Conservation (phyloP, 2,888 invertebrate species). For the Parasteatoda lunata region DNA sequence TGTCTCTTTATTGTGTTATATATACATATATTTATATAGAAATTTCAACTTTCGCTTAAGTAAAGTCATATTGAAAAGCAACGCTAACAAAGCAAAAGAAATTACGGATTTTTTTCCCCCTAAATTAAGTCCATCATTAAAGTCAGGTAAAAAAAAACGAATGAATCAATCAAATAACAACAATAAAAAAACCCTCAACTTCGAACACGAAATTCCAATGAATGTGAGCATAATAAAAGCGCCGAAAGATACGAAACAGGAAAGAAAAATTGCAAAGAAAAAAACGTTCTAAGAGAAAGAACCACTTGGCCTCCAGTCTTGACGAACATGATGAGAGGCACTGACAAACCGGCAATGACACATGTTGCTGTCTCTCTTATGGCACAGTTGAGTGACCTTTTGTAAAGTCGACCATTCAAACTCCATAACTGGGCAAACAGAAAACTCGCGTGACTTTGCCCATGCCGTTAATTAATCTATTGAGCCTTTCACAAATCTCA, state of each 20-base stretch:
- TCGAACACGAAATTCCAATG: not conserved
- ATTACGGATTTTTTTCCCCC: too few relatives aligned
- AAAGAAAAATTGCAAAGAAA: not conserved
- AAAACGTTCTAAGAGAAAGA: not conserved
- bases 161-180: too few relatives aligned
- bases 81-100: too few relatives aligned
- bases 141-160: too few relatives aligned
- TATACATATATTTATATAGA: too few relatives aligned
- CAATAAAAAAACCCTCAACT: too few relatives aligned
- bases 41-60: too few relatives aligned
- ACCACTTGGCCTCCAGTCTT: conserved; percentile 12
- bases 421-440: not conserved
- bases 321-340: conserved; percentile 51
- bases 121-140: too few relatives aligned
- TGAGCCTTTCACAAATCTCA: not conserved
- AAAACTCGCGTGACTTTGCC: not conserved
- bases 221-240: not conserved
- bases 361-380: conserved; percentile 28
- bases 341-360: conserved; percentile 46
- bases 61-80: too few relatives aligned
- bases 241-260: conserved; percentile 6
- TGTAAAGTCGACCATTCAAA: not conserved
- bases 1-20: too few relatives aligned
- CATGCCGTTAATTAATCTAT: not conserved
- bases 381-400: conserved; percentile 46